Evolutionary conservation across 2,888 invertebrate species (phyloP), one percentile per base, ranked within the genome.

Genomic region (Priocnemis perturbator): DNA sequence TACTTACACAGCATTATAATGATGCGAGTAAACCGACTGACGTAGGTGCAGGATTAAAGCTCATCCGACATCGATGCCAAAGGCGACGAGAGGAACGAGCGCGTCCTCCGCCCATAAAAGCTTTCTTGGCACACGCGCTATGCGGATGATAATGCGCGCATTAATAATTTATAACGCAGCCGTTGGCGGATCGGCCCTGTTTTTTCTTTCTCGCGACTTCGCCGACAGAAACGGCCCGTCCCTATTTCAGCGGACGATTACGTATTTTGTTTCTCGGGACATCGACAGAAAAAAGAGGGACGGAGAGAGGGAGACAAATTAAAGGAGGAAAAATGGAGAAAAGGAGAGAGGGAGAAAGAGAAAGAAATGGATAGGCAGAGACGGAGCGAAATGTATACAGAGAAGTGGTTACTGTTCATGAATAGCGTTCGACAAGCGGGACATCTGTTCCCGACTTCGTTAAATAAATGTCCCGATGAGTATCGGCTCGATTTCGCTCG

Each of bases 161-260:
- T 84, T 82, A 84, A 83, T 83, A 81, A 84, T 84, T 84, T 84
- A 84, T 83, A 84, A 82, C 82, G 78, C 78, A 74, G 75, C 79
- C 81, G 82, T 83, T 82, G 81, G 81, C 83, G 23, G 21, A 21
- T 48, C 23, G n/a, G 9, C 23, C 48, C 4, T 23, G 37, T 50
- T 14, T 50, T 44, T 15, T 58, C 45, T 58, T 3, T 45, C 21
- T 14, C 7, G 37, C n/a, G 37, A 3, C n/a, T 21, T 45, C 14
- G n/a, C 17, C 50, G 37, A 37, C 37, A 11, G 37, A 37, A 11
- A 37, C 4, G 26, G 23, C 17, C 17, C 5, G 17, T 17, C 26
- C 23, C 53, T 30, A 19, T 56, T 56, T 26, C 26, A 17, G n/a
- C 15, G n/a, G n/a, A 11, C 17, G 26, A 17, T 37, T 19, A 11